A percentile compares a stretch with the other conserved stretches of the same genome.
These are phyloP conservation scores for Thelaira solivaga DNA, from an alignment of 2,888 invertebrate species.

Conservation along the genomic window DNA sequence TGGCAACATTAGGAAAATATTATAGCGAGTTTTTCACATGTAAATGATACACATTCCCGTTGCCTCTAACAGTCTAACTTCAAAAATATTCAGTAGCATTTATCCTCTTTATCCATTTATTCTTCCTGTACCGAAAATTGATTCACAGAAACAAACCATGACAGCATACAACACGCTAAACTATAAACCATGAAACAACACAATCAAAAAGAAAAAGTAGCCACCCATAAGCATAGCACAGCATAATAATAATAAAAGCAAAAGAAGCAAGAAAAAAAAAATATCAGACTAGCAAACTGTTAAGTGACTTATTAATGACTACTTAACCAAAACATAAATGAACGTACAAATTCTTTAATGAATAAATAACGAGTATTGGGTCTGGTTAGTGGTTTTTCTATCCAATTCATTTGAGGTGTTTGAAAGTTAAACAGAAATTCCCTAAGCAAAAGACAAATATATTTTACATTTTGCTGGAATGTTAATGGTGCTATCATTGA, in stretches of 20 bases:
- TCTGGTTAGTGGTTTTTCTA: not conserved
- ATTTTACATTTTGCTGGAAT: not conserved
- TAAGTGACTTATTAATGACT: conserved; percentile 58
- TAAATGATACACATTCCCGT: conserved; percentile 41
- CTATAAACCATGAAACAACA: too few relatives aligned
- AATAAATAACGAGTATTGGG: not conserved
- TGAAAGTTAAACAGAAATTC: conserved; percentile 28
- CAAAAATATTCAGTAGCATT: too few relatives aligned
- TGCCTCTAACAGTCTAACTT: too few relatives aligned
- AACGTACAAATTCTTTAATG: conserved; percentile 11
- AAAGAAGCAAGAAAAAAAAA: not conserved
- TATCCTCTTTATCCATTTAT: not conserved
- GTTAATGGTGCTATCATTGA: conserved; percentile 15
- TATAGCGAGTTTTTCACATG: conserved; percentile 43
- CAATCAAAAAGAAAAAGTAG: too few relatives aligned
- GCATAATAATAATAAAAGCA: not conserved
- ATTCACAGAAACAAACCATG: not conserved
- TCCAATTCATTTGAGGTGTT: conserved; percentile 9
- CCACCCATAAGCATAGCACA: too few relatives aligned
- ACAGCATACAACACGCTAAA: too few relatives aligned
- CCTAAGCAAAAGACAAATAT: not conserved
- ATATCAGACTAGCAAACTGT: conserved; percentile 16
- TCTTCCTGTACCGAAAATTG: not conserved
- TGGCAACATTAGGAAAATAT: conserved; percentile 36
- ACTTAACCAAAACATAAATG: conserved; percentile 49